Evolutionary conservation across 1,140 invertebrate genomes (phyloP).

Genomic region (Sarcophaga peregrina): DNA sequence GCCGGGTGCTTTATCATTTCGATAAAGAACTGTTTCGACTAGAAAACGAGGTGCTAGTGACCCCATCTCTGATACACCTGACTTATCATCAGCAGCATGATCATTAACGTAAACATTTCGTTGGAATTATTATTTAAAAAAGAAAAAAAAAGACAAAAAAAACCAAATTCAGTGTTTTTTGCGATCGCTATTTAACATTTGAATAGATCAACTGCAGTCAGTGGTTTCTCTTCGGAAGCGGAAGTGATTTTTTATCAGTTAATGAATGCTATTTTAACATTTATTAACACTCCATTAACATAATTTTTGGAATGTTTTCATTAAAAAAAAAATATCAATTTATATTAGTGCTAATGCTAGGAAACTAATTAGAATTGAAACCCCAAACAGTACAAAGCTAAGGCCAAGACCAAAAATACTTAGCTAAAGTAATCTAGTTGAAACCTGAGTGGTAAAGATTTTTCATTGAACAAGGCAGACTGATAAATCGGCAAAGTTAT

Average conservation of each 20-base stretch:
- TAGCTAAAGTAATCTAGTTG: no score
- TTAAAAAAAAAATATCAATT: no score
- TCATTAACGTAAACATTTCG: slow-evolving; percentile 15
- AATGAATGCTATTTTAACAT: no score
- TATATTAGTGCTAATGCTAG: no score
- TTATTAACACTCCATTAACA: no score
- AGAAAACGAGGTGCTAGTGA: slow-evolving; percentile 22
- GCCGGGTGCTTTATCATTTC: background rate
- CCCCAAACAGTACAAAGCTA: no score
- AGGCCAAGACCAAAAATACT: no score
- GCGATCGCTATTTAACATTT: background rate
- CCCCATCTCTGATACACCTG: slow-evolving; percentile 25
- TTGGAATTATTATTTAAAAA: background rate
- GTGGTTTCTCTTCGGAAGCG: background rate
- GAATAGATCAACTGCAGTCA: background rate
- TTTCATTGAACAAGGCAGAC: no score
- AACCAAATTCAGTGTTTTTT: background rate
- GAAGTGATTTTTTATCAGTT: slow-evolving; percentile 7
- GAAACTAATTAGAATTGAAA: no score
- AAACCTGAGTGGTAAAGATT: no score
- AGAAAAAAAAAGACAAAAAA: background rate
- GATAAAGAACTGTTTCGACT: background rate
- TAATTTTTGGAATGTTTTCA: no score
- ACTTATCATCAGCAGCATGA: slow-evolving; percentile 4
- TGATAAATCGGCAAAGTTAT: no score